phyloP scores from a whole-genome alignment of 1,140 invertebrate genomes.

The Pogonomyrmex barbatus region DNA sequence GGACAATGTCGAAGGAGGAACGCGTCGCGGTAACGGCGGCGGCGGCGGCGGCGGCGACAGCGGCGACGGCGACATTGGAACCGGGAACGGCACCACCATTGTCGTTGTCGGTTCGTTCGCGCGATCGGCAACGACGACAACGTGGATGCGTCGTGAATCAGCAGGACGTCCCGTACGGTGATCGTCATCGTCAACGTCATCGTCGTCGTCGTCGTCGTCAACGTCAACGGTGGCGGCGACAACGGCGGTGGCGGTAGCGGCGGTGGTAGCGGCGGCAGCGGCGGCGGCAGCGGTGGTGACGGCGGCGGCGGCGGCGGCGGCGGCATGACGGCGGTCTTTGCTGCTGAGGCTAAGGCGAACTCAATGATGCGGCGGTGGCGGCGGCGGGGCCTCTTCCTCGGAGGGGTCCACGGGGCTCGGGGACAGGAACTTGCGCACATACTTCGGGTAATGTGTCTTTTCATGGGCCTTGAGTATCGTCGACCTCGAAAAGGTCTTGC shows the following conservation, averaged over 20 bases:
- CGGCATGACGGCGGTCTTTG: slow-evolving; percentile 48
- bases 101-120: slow-evolving; percentile 27
- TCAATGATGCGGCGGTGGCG: slow-evolving; percentile 81
- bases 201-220: background rate
- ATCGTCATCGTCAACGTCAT: slow-evolving; percentile 15
- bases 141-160: background rate
- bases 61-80: slow-evolving; percentile 18
- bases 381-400: slow-evolving; percentile 89
- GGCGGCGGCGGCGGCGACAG: background rate
- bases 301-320: slow-evolving; percentile 7
- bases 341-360: slow-evolving; percentile 74
- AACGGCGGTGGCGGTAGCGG: background rate
- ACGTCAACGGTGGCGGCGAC: background rate
- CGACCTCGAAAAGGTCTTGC: slow-evolving; percentile 95
- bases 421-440: slow-evolving; percentile 94
- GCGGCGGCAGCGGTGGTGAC: slow-evolving; percentile 46
- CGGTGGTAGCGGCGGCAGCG: background rate
- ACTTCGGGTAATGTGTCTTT: slow-evolving; percentile 96
- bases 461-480: slow-evolving; percentile 96
- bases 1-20: slow-evolving; percentile 35
- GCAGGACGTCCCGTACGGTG: slow-evolving; percentile 5
- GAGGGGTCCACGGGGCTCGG: slow-evolving; percentile 93
- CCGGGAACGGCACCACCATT: slow-evolving; percentile 46
- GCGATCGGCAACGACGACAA: slow-evolving; percentile 34
- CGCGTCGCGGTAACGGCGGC: slow-evolving; percentile 36